Evolutionary conservation across 2,113 vertebrate species (phyloP).

Genomic region (Lepisosteus oculatus): DNA sequence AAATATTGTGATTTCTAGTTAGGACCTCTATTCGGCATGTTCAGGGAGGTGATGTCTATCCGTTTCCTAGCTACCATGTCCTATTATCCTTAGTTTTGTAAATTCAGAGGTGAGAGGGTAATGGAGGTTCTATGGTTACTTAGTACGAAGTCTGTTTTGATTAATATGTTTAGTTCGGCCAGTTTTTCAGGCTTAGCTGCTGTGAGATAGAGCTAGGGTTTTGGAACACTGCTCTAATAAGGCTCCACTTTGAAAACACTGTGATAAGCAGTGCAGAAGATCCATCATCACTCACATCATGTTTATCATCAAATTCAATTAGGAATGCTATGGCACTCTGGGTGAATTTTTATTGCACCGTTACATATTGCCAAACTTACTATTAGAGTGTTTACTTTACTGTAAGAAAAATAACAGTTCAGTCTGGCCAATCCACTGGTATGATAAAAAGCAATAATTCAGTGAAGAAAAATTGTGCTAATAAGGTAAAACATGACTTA

Average conservation of each 20-base stretch:
- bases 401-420: conserved; percentile 8
- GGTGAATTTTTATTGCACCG: conserved; percentile 5
- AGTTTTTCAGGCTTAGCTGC: background rate
- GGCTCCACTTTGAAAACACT: background rate
- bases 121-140: background rate
- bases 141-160: background rate
- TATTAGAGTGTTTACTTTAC: conserved; percentile 8
- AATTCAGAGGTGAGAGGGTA: background rate
- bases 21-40: no score
- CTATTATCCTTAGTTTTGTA: background rate
- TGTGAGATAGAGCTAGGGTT: background rate
- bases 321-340: conserved; percentile 9
- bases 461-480: conserved; percentile 11
- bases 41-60: background rate
- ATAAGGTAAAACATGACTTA: conserved; percentile 6
- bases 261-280: background rate
- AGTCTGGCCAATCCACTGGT: background rate
- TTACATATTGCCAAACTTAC: background rate
- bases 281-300: conserved; percentile 1
- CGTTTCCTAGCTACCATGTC: background rate
- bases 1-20: no score
- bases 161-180: background rate
- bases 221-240: background rate
- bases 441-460: conserved; percentile 6
- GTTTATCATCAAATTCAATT: conserved; percentile 20